A percentile compares a stretch with the other conserved stretches of the same genome.
Evolutionary conservation across 2,797 vertebrate species (phyloP).

Genomic region (Danio tinwini): DNA sequence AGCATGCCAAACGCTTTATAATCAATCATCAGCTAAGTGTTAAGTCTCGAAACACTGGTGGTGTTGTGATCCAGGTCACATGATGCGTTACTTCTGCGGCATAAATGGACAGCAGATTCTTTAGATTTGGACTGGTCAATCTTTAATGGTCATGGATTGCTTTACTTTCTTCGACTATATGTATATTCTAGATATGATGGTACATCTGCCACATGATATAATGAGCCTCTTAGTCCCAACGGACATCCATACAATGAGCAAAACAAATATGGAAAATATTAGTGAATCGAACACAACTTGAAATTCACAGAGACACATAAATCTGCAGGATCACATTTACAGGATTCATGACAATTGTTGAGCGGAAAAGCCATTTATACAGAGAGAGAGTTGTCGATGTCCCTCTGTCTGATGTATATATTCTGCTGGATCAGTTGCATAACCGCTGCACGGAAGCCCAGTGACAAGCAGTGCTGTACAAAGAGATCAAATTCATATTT

Average conservation of each 20-base stretch:
- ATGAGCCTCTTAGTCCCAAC: slow-evolving; percentile 3
- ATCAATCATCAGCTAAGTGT: too few species aligned
- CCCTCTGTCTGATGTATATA: slow-evolving; percentile 34
- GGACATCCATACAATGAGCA: slow-evolving; percentile 14
- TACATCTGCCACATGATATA: slow-evolving; percentile 26
- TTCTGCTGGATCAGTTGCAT: slow-evolving; percentile 59
- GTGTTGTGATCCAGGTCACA: background rate
- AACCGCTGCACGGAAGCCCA: slow-evolving; percentile 61
- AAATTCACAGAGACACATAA: slow-evolving; percentile 19
- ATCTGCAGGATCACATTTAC: slow-evolving; percentile 29
- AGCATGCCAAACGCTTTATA: too few species aligned
- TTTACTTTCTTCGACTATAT: background rate
- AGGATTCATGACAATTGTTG: slow-evolving; percentile 43
- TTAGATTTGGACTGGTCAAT: background rate
- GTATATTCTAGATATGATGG: slow-evolving; percentile 30
- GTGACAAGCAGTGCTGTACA: slow-evolving; percentile 60
- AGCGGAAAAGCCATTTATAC: slow-evolving; percentile 16
- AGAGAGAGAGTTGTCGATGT: slow-evolving; percentile 33
- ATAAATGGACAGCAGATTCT: background rate
- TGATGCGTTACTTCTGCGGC: background rate
- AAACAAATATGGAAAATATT: slow-evolving; percentile 16
- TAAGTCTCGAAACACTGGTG: too few species aligned
- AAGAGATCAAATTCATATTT: slow-evolving; percentile 50
- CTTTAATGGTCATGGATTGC: background rate
- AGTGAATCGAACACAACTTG: slow-evolving; percentile 24